A percentile compares a stretch with the other conserved stretches of the same genome.
Conservation (phyloP, 2,888 invertebrate genomes). For the Drosophila putrida region DNA sequence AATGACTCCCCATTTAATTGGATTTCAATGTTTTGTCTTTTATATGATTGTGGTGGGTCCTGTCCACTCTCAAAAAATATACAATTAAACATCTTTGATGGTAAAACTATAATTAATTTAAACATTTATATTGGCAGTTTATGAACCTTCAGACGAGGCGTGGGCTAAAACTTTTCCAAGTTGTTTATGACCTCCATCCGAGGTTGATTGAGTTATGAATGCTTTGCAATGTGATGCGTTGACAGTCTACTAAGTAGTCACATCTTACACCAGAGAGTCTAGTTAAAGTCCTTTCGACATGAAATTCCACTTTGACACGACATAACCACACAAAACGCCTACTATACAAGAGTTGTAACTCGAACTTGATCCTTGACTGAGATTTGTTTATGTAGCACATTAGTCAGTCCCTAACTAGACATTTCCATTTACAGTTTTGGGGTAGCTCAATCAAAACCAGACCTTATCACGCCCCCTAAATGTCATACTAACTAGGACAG, state of each 20-base stretch:
- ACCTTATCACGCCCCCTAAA: conserved; percentile 39
- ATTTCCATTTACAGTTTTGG: conserved; percentile 39
- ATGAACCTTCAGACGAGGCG: conserved; percentile 50
- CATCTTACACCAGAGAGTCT: conserved; percentile 21
- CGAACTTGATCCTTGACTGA: conserved; percentile 17
- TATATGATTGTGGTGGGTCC: conserved; percentile 65
- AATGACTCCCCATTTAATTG: conserved; percentile 74
- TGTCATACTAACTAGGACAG: conserved; percentile 47
- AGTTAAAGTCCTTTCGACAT: conserved; percentile 27
- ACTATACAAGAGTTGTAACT: conserved; percentile 3
- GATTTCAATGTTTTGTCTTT: conserved; percentile 76
- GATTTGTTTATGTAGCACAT: conserved; percentile 49
- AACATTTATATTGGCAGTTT: conserved; percentile 78
- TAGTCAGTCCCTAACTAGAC: conserved; percentile 61
- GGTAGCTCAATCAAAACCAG: conserved; percentile 48
- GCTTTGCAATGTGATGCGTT: conserved; percentile 26
- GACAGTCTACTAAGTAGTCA: conserved; percentile 46
- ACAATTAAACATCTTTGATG: conserved; percentile 58
- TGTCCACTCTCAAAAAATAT: conserved; percentile 17
- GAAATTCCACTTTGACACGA: conserved; percentile 56
- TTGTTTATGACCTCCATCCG: conserved; percentile 44
- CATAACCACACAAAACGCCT: conserved; percentile 59
- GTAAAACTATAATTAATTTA: conserved; percentile 74
- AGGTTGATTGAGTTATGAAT: conserved; percentile 72
- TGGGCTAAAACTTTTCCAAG: conserved; percentile 16